Percentiles rank a stretch among this genome's conserved stretches.
phyloP scores from a whole-genome alignment of 2,888 invertebrate species.

The Xanthorhoe spadicearia region DNA sequence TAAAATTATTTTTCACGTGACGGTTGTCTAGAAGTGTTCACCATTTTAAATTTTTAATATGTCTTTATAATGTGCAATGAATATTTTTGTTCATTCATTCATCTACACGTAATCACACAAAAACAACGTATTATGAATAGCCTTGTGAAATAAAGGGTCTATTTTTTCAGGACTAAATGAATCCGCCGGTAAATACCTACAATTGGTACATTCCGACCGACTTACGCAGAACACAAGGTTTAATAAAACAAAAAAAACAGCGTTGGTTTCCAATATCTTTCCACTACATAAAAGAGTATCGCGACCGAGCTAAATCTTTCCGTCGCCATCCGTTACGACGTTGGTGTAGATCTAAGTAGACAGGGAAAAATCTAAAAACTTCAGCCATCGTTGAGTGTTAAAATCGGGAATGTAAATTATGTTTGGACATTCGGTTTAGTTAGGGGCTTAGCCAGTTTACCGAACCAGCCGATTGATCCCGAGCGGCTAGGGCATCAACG shows the following conservation, averaged over 20 bases:
- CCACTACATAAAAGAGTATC: slow-evolving; percentile 59
- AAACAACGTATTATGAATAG: background rate
- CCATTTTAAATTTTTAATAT: no score
- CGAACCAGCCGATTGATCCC: slow-evolving; percentile 1
- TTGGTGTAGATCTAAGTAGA: slow-evolving; percentile 48
- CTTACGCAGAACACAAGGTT: slow-evolving; percentile 48
- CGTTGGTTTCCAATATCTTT: slow-evolving; percentile 61
- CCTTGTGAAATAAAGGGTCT: background rate
- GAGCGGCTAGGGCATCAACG: background rate
- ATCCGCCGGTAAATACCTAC: slow-evolving; percentile 40
- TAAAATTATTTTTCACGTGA: no score
- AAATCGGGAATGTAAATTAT: slow-evolving; percentile 31
- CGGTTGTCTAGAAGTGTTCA: no score
- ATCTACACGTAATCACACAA: no score
- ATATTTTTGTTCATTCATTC: no score
- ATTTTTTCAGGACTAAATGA: background rate
- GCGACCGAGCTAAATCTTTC: slow-evolving; percentile 54
- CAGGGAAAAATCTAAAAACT: slow-evolving; percentile 43
- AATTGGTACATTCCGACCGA: slow-evolving; percentile 36
- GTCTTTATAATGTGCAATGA: no score
- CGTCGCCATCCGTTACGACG: slow-evolving; percentile 52
- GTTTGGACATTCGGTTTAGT: slow-evolving; percentile 17
- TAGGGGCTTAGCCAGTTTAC: slow-evolving; percentile 13
- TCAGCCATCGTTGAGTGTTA: slow-evolving; percentile 36
- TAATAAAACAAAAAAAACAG: no score